Evolutionary conservation across 2,888 invertebrate species (phyloP).

Genomic region (Diloba caeruleocephala): DNA sequence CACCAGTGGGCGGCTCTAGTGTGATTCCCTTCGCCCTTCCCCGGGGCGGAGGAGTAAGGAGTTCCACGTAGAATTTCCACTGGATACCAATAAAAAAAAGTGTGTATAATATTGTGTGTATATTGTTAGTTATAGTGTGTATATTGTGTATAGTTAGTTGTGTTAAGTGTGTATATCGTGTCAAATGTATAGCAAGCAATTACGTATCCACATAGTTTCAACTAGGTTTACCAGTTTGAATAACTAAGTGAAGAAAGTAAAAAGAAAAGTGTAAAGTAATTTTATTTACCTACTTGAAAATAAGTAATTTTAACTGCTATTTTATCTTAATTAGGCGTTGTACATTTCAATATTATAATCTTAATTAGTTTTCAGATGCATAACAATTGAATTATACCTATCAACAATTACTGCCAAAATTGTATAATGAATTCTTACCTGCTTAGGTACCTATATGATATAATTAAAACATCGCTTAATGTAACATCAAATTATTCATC

Average conservation of each 20-base stretch:
- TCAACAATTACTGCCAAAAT: not conserved
- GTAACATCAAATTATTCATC: conserved; percentile 28
- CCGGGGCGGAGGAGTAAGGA: too few relatives aligned
- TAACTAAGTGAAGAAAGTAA: conserved; percentile 1
- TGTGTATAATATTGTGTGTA: too few relatives aligned
- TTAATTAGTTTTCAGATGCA: conserved; percentile 12
- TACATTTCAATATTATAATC: conserved; percentile 10
- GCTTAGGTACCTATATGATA: conserved; percentile 4
- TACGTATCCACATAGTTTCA: too few relatives aligned
- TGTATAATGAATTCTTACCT: not conserved
- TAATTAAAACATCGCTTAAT: conserved; percentile 7
- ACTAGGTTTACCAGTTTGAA: too few relatives aligned
- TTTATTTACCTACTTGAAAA: not conserved
- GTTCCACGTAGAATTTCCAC: too few relatives aligned
- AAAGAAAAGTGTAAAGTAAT: conserved; percentile 30
- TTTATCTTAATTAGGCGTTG: conserved; percentile 17
- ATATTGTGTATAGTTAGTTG: too few relatives aligned
- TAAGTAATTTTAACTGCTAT: conserved; percentile 18
- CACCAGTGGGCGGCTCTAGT: too few relatives aligned
- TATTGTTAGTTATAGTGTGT: too few relatives aligned
- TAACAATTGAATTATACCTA: not conserved
- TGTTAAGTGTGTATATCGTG: too few relatives aligned
- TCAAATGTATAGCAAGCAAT: too few relatives aligned
- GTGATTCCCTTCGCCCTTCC: too few relatives aligned
- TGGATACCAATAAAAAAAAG: too few relatives aligned